A percentile compares a stretch with the other conserved stretches of the same genome.
These are phyloP conservation scores for Lutjanus campechanus DNA, from an alignment of 2,797 vertebrate genomes.

Conservation along the genomic window DNA sequence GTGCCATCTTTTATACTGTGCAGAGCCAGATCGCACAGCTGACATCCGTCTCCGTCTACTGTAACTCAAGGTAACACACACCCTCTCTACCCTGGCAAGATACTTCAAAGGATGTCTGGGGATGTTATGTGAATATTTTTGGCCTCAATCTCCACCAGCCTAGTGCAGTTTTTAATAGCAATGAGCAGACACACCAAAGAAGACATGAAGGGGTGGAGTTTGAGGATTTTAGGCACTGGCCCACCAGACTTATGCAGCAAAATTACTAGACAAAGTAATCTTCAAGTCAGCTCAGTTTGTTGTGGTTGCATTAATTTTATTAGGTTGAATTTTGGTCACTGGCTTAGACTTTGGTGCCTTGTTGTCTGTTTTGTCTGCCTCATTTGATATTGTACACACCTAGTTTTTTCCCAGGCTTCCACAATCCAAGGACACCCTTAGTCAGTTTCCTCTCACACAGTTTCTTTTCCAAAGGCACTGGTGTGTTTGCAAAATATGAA, in stretches of 20 bases:
- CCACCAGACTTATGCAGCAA: conserved; percentile 11
- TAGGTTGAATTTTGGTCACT: not conserved
- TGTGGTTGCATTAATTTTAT: not conserved
- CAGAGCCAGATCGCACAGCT: conserved; percentile 67
- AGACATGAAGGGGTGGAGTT: conserved; percentile 48
- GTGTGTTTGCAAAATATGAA: conserved; percentile 2
- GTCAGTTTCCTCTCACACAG: not conserved
- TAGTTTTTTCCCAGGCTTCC: not conserved
- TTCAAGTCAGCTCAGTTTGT: conserved; percentile 8
- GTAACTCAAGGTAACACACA: conserved; percentile 76
- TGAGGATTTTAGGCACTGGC: conserved; percentile 31
- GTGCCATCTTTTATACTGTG: conserved; percentile 74
- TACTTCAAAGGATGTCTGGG: conserved; percentile 75
- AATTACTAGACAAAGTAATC: conserved; percentile 10
- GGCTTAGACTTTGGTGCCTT: not conserved
- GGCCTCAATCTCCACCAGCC: conserved; percentile 67
- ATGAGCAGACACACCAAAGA: conserved; percentile 52
- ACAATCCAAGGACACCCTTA: not conserved
- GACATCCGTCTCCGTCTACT: conserved; percentile 74
- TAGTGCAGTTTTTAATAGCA: conserved; percentile 58
- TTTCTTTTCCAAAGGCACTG: not conserved
- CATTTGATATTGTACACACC: conserved; percentile 5
- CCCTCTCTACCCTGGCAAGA: conserved; percentile 60
- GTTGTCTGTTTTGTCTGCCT: not conserved
- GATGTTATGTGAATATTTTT: conserved; percentile 71